Percentiles rank a stretch among this genome's conserved stretches.
These are phyloP conservation scores for Agelastica alni DNA, from an alignment of 2,888 invertebrate genomes.

Conservation along the genomic window DNA sequence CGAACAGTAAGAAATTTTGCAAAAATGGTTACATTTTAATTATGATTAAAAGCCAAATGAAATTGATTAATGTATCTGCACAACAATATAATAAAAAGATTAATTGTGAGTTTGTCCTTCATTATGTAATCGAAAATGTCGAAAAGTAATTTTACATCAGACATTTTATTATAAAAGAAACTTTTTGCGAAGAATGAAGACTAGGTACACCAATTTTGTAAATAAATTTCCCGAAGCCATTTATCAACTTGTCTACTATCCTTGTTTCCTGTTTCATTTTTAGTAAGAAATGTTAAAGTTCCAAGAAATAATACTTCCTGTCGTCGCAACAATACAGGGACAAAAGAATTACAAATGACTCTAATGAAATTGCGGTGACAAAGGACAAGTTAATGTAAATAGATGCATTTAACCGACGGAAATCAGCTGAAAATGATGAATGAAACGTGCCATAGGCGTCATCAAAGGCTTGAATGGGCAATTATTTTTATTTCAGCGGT, in stretches of 20 bases:
- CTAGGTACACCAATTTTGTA: constrained; percentile 17
- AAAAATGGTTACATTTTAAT: too few relatives aligned
- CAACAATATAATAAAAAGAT: too few relatives aligned
- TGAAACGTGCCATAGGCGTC: constrained; percentile 11
- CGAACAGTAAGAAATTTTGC: too few relatives aligned
- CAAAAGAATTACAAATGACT: constrained; percentile 26
- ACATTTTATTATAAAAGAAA: neutral
- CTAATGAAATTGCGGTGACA: constrained; percentile 32
- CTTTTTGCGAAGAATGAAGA: constrained; percentile 1
- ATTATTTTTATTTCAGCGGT: too few relatives aligned
- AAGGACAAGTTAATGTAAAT: constrained; percentile 31
- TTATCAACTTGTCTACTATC: constrained; percentile 18
- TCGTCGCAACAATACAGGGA: constrained; percentile 18
- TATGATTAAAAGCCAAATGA: too few relatives aligned
- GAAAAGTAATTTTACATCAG: constrained; percentile 2
- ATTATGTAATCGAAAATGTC: too few relatives aligned
- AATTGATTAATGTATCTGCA: too few relatives aligned
- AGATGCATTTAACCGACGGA: constrained; percentile 33
- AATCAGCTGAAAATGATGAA: constrained; percentile 32
- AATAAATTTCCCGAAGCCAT: constrained; percentile 18
- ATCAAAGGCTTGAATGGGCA: too few relatives aligned
- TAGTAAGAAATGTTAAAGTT: constrained; percentile 17
- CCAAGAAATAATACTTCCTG: constrained; percentile 15
- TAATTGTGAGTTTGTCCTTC: neutral
- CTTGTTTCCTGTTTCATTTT: constrained; percentile 23